These are phyloP conservation scores for Irena cyanogastra DNA, from an alignment of 2,113 vertebrate genomes.

Conservation along the genomic window DNA sequence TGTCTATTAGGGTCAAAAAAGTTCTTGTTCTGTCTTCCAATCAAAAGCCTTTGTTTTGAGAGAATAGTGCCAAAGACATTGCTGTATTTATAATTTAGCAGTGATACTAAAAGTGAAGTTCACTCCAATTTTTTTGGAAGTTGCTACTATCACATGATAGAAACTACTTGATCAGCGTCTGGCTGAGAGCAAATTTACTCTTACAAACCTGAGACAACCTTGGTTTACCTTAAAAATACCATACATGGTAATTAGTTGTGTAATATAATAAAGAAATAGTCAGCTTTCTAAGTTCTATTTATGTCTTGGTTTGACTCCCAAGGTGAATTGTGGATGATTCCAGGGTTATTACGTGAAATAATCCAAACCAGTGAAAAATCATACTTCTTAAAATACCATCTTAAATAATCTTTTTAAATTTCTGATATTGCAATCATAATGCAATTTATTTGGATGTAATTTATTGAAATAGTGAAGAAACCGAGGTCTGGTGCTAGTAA, in stretches of 20 bases:
- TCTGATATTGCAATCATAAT: neutral
- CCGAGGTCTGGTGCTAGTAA: neutral
- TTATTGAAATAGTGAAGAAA: slow-evolving; percentile 26
- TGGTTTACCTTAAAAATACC: slow-evolving; percentile 57
- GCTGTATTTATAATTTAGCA: neutral
- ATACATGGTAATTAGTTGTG: slow-evolving; percentile 11
- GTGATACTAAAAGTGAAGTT: neutral
- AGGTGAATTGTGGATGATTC: slow-evolving; percentile 38
- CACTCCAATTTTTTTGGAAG: neutral
- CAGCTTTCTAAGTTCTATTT: slow-evolving; percentile 37
- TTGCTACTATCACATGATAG: neutral
- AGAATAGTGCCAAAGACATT: neutral
- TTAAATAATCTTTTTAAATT: neutral
- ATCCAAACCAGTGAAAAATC: slow-evolving; percentile 36
- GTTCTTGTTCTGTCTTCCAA: neutral
- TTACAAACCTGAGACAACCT: slow-evolving; percentile 48
- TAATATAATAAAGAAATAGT: slow-evolving; percentile 21
- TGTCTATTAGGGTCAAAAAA: neutral
- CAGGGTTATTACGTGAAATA: slow-evolving; percentile 31
- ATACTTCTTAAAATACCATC: slow-evolving; percentile 2
- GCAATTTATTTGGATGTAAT: slow-evolving; percentile 3
- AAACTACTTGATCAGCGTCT: neutral
- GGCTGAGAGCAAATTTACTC: neutral
- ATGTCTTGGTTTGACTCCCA: slow-evolving; percentile 6
- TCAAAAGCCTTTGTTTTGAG: neutral